Conservation (phyloP, 37 sponge, comb jelly and placozoan genomes). For the Tethya wilhelma region DNA sequence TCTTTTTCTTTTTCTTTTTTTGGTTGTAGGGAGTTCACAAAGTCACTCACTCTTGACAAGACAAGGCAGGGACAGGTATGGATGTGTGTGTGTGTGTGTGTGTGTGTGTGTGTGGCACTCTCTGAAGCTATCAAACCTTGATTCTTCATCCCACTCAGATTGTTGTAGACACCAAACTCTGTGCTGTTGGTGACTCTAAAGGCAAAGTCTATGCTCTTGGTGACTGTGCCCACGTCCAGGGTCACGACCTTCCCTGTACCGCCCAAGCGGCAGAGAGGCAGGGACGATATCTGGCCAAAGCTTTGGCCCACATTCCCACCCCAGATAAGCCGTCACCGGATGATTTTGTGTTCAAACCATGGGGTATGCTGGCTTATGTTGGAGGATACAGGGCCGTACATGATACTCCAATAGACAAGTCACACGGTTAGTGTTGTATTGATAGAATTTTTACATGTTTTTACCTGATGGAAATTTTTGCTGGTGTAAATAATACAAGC, state of each 20-base stretch:
- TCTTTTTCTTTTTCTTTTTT: neutral
- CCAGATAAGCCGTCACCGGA: conserved; percentile 13
- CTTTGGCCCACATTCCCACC: conserved; percentile 30
- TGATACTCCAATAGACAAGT: conserved; percentile 74
- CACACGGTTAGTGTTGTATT: conserved; percentile 55
- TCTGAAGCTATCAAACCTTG: neutral
- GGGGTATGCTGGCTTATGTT: conserved; percentile 90
- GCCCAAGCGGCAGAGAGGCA: conserved; percentile 85
- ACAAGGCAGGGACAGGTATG: conserved; percentile 70
- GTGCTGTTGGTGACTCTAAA: conserved; percentile 34
- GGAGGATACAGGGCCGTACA: conserved; percentile 82
- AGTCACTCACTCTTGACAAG: conserved; percentile 55
- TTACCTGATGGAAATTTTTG: neutral
- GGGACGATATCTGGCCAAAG: conserved; percentile 79
- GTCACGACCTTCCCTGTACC: conserved; percentile 73
- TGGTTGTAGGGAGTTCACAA: conserved; percentile 54
- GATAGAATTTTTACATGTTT: neutral
- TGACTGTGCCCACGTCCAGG: conserved; percentile 74
- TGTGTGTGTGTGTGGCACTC: neutral
- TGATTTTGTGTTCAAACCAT: conserved; percentile 62
- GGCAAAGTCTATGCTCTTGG: conserved; percentile 79
- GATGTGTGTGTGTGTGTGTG: neutral
- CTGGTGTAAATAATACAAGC: too few relatives aligned
- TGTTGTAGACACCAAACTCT: conserved; percentile 62
- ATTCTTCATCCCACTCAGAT: conserved; percentile 40